Base-by-base conservation (phyloP, 2,797 vertebrate genomes). In the Hyperoplus lanceolatus region DNA sequence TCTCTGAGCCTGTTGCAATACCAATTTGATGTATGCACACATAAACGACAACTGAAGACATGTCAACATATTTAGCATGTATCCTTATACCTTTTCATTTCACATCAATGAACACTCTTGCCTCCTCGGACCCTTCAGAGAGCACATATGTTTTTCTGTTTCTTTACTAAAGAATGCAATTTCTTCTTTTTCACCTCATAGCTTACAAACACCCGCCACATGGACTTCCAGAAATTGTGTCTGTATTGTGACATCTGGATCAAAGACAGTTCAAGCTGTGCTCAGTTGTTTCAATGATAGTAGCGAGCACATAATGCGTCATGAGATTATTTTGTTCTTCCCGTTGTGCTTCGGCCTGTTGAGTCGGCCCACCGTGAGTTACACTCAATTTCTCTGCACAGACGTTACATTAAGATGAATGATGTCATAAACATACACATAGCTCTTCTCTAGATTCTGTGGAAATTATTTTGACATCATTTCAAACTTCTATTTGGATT, bases 61-160 rank as follows among this genome's bases (percentile, higher is more conserved):
- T 42, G 59, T 9, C 36, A 8, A 74, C 29, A 45, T 10, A 41
- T 14, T 38, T 29, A 0, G 6, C 12, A 18, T 61, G n/a, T 15
- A 8, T 56, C 14, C 45, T 16, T 36, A 42, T 11, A 63, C 56
- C 1, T 62, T 12, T 61, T 42, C 14, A 63, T 51, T 36, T 65
- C 46, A 68, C 58, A 57, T 45, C 11, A 50, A 16, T 45, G n/a
- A 8, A 16, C 14, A 38, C n/a, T 70, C 36, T 42, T 56, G 14
- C 42, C 38, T 41, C 36, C 11, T 54, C 16, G 4, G 29, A 18
- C 46, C 54, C 12, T 4, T 50, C 18, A 45, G n/a, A 48, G 8
- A 70, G 29, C 29, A 73, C 46, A 21, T 21, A 43, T 54, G 50
- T 55, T 15, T 70, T 43, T 61, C 8, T 42, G 39, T 58, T 13